Evolutionary conservation across 2,797 vertebrate species (phyloP).

Genomic region (Hydrophis major): DNA sequence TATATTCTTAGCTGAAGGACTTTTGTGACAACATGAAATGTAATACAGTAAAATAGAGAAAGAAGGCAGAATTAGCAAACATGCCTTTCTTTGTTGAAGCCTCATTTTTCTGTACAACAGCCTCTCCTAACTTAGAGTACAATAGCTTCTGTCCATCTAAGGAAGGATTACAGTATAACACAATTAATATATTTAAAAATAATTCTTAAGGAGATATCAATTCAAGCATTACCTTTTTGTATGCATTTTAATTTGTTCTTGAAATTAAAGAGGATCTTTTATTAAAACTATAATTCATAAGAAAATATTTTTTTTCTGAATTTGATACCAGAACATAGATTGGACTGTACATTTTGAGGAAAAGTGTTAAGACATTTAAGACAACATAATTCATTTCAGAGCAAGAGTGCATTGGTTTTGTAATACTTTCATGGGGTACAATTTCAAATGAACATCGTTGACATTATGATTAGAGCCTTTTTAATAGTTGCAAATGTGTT

Average conservation of each 20-base stretch:
- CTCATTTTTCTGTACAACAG: not conserved
- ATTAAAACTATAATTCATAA: not conserved
- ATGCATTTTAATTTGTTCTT: not conserved
- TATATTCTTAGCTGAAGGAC: not conserved
- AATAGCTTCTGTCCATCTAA: not conserved
- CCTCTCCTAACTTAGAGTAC: not conserved
- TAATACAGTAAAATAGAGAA: not conserved
- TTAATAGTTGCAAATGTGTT: conserved; percentile 12
- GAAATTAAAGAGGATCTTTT: not conserved
- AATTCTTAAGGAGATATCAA: not conserved
- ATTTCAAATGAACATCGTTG: conserved; percentile 11
- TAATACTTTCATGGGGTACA: not conserved
- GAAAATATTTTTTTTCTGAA: not conserved
- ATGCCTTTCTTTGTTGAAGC: not conserved
- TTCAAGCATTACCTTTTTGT: not conserved
- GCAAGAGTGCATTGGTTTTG: not conserved
- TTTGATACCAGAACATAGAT: not conserved
- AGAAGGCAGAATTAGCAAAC: not conserved
- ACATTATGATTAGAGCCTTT: conserved; percentile 8
- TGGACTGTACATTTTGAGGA: not conserved
- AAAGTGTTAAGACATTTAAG: conserved; percentile 6
- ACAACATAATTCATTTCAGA: conserved; percentile 1
- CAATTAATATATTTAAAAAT: not conserved
- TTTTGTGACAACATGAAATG: not conserved
- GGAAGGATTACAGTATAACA: not conserved